Evolutionary conservation across 2,113 vertebrate species (phyloP).

Genomic region (Ameiurus melas): DNA sequence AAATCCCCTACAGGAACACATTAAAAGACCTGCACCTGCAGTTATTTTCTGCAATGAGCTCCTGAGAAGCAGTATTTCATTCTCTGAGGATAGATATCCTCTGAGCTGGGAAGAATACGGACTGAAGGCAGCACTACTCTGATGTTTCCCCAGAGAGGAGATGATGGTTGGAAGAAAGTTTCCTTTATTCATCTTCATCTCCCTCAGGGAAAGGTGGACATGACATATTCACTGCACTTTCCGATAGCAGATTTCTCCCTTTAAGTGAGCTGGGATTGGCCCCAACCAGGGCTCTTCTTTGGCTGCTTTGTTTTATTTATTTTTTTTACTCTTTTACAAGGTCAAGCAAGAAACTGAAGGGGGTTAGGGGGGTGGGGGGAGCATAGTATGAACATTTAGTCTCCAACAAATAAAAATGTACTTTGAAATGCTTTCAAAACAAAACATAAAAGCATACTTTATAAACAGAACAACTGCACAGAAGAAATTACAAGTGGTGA

Average conservation of each 20-base stretch:
- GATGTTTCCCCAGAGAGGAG: conserved; percentile 52
- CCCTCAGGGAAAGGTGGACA: conserved; percentile 23
- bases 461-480: neutral
- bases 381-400: neutral
- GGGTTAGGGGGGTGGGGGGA: no score
- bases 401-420: neutral
- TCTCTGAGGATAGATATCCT: conserved; percentile 53
- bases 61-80: conserved; percentile 52
- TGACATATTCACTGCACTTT: conserved; percentile 22
- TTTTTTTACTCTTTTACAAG: neutral
- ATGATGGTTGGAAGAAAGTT: conserved; percentile 46
- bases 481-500: neutral
- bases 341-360: neutral
- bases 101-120: conserved; percentile 64
- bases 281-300: neutral
- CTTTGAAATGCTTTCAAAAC: neutral
- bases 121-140: conserved; percentile 49
- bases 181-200: conserved; percentile 50
- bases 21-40: conserved; percentile 5
- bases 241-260: neutral
- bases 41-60: conserved; percentile 53
- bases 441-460: neutral
- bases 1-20: neutral
- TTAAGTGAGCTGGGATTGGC: neutral
- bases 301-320: no score